A percentile compares a stretch with the other conserved stretches of the same genome.
Conservation (phyloP, 2,113 vertebrate genomes). For the Aleadryas rufinucha region DNA sequence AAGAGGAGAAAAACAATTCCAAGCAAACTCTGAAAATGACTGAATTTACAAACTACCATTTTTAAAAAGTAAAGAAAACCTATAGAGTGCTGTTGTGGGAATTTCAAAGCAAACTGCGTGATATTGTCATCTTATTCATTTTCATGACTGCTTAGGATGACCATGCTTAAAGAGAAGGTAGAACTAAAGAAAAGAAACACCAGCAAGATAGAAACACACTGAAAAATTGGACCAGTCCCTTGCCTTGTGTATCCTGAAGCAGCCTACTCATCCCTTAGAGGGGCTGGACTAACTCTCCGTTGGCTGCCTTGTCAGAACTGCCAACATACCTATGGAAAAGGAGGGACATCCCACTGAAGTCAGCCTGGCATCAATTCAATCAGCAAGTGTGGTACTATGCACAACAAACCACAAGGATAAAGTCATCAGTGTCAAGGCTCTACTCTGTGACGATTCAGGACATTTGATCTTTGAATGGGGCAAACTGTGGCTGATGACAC, state of each 20-base stretch:
- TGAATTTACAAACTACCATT: fast-evolving
- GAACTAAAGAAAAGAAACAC: background rate
- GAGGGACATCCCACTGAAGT: background rate
- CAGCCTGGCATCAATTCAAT: background rate
- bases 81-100: background rate
- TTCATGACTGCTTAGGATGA: background rate
- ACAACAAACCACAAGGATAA: background rate
- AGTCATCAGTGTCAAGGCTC: background rate
- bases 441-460: background rate
- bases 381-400: fast-evolving
- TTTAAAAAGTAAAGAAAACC: background rate
- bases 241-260: background rate
- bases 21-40: background rate
- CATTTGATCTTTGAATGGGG: background rate
- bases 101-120: background rate
- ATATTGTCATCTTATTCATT: background rate
- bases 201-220: background rate
- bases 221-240: background rate
- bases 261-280: fast-evolving
- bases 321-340: background rate
- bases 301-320: background rate
- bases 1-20: background rate
- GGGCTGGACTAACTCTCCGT: background rate
- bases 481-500: background rate
- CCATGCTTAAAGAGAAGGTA: background rate